Conservation (phyloP, 2,113 vertebrate genomes). For the rabbit (Oryctolagus cuniculus) region mOryCun1.1 NC_091433.1:111180001-111180500, state of each 20-base stretch:
- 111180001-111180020: not conserved
- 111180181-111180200: not conserved
- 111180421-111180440: not conserved
- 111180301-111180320: not conserved
- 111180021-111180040: not conserved
- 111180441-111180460: not conserved
- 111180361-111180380: not conserved
- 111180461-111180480: not conserved
- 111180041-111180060: not conserved
- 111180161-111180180: not conserved
- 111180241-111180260: not conserved
- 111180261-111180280: fast-evolving
- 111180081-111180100: not conserved
- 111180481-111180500: not conserved
- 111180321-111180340: not conserved
- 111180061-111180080: not conserved
- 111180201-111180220: not conserved
- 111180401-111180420: not conserved
- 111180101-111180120: not conserved
- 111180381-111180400: not conserved
- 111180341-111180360: not conserved
- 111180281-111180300: not conserved
- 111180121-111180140: not conserved
- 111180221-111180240: not conserved
- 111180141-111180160: not conserved